Percentiles rank a stretch among this genome's conserved stretches.
Conservation (phyloP, 2,888 invertebrate species). For the Thymelicus sylvestris region DNA sequence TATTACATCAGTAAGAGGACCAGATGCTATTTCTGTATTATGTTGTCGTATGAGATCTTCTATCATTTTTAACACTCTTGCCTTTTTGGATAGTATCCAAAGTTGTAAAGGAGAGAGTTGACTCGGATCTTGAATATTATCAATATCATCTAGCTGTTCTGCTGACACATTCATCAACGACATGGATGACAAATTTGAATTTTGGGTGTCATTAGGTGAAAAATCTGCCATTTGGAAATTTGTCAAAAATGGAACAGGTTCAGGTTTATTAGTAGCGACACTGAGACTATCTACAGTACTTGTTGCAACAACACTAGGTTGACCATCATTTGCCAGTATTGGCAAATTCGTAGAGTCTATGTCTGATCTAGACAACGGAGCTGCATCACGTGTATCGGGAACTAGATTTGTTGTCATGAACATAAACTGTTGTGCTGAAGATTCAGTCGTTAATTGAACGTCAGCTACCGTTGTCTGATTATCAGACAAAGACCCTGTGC, state of each 20-base stretch:
- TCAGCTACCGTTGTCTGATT: conserved; percentile 55
- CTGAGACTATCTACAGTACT: conserved; percentile 42
- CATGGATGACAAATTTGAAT: conserved; percentile 45
- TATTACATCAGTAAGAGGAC: conserved; percentile 62
- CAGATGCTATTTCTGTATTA: conserved; percentile 72
- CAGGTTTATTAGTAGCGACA: conserved; percentile 55
- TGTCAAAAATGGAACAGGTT: conserved; percentile 66
- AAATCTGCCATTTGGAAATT: conserved; percentile 65
- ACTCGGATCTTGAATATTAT: conserved; percentile 59
- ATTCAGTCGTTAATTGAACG: conserved; percentile 26
- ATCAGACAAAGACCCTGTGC: conserved; percentile 54
- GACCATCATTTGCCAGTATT: conserved; percentile 1
- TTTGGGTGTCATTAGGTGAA: conserved; percentile 46
- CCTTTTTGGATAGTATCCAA: conserved; percentile 79
- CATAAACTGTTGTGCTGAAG: not conserved
- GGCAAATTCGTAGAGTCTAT: conserved; percentile 22
- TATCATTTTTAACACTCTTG: conserved; percentile 78
- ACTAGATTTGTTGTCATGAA: conserved; percentile 3
- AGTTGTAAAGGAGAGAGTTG: conserved; percentile 70
- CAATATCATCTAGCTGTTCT: conserved; percentile 48
- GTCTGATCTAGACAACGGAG: conserved; percentile 34
- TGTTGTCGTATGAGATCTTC: conserved; percentile 78
- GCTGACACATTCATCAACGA: conserved; percentile 47
- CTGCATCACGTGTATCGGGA: conserved; percentile 1
- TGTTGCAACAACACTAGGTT: conserved; percentile 24